Base-by-base conservation (phyloP, 2,797 vertebrate species). In the Sternotherus odoratus region DNA sequence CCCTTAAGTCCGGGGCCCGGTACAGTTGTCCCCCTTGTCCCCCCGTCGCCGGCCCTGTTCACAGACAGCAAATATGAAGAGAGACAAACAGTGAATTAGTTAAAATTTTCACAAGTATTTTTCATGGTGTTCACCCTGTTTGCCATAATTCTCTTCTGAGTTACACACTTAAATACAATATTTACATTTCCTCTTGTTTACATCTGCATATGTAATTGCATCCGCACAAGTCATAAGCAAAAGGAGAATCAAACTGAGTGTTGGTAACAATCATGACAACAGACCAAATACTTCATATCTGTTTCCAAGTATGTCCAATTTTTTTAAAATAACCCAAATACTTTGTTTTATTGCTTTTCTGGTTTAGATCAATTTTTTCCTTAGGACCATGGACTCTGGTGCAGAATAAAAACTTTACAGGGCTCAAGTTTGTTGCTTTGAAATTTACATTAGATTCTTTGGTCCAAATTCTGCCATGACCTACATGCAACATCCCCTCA, bases 371-470 rank as follows among this genome's bases (percentile, higher is more conserved):
- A 30, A 17, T 46, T 15, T 46, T 46, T 16, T 46, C 46, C 28
- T 48, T 75, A 28, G 46, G 26, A 3, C n/a, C 8, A 0, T 0
- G 3, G 51, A 2, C 0, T 36, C 49, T 2, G 17, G 10, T 85
- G 51, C 63, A 60, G 46, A 77, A 75, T 9, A 10, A 83, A 26
- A n/a, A n/a, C n/a, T 4, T 50, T 2, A 1, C 0, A 23, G 53
- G 8, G 11, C 79, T 69, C 75, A 12, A 2, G 8, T 1, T 3
- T 12, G 24, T 6, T 23, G 1, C 79, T 69, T 79, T 1, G 28
- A 15, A 2, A 0, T 1, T 8, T 2, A 8, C 12, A 1, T 11
- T 33, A 28, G 8, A 8, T 46, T 43, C 39, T 6, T 30, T 12
- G 4, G 3, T 19, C 13, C 30, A n/a, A 53, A 48, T 57, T 49